Conservation (phyloP, 2,113 vertebrate genomes). For the Calidris pygmaea region DNA sequence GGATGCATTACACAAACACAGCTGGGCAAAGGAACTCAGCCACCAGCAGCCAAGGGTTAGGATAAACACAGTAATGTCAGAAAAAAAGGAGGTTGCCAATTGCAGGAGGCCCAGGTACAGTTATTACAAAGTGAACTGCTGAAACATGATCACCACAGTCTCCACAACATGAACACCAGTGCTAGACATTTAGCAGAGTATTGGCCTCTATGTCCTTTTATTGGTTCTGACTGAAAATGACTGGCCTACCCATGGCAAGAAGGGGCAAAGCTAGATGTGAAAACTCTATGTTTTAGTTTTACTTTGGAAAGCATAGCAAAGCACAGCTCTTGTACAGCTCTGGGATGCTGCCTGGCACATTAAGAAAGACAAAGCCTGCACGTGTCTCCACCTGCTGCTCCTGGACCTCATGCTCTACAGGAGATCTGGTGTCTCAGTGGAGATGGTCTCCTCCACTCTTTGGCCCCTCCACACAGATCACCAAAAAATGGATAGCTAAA, state of each 20-base stretch:
- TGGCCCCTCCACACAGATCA: background rate
- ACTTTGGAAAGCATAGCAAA: background rate
- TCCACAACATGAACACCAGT: background rate
- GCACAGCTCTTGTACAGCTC: background rate
- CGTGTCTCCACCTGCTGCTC: background rate
- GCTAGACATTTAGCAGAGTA: background rate
- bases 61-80: background rate
- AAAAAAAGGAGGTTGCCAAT: background rate
- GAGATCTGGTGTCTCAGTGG: background rate
- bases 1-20: background rate
- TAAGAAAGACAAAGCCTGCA: background rate
- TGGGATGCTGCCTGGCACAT: background rate
- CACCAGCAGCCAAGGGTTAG: background rate
- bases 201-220: background rate
- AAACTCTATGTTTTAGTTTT: background rate
- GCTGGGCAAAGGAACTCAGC: background rate
- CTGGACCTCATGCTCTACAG: accelerated
- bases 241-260: background rate
- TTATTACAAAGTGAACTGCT: background rate
- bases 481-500: background rate
- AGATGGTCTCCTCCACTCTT: background rate
- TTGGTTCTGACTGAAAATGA: background rate
- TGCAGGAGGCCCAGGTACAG: background rate
- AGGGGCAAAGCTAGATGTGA: background rate
- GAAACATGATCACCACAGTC: background rate